These are phyloP conservation scores for Zaprionus bogoriensis DNA, from an alignment of 2,888 invertebrate genomes.

Conservation along the genomic window DNA sequence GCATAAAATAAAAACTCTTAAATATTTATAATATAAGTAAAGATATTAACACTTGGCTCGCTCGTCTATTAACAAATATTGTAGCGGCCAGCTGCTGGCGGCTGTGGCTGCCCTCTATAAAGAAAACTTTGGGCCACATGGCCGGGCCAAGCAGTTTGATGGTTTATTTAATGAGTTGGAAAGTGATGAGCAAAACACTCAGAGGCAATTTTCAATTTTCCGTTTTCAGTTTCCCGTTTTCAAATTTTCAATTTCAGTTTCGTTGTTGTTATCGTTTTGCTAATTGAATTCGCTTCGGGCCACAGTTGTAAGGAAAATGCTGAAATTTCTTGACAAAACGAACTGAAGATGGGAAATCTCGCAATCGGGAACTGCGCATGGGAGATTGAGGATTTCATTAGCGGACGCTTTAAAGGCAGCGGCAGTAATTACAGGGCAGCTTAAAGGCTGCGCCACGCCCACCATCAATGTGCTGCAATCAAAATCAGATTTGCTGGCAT, in stretches of 20 bases:
- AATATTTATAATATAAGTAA: constrained; percentile 14
- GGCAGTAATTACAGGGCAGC: neutral
- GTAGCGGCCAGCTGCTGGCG: constrained; percentile 17
- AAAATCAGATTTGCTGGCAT: constrained; percentile 44
- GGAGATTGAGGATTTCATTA: too few relatives aligned
- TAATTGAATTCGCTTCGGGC: constrained; percentile 37
- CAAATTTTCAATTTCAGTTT: constrained; percentile 24
- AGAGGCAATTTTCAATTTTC: constrained; percentile 27
- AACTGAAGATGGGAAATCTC: too few relatives aligned
- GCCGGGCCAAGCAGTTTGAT: constrained; percentile 18
- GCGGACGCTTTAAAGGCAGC: neutral
- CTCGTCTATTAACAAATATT: constrained; percentile 10
- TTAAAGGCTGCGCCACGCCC: neutral
- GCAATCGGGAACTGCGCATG: too few relatives aligned
- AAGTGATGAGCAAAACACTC: constrained; percentile 41
- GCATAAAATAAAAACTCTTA: neutral
- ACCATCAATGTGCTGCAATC: constrained; percentile 29
- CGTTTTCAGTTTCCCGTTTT: constrained; percentile 11
- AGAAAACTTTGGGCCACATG: constrained; percentile 38
- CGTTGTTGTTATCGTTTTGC: constrained; percentile 3
- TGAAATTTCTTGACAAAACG: constrained; percentile 1
- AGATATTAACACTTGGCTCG: constrained; percentile 4
- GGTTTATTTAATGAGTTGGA: constrained; percentile 41
- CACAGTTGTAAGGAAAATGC: neutral
- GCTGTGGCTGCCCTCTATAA: too few relatives aligned